Conservation (phyloP, 2,797 vertebrate genomes). For the Peromyscus melanophrys region DNA sequence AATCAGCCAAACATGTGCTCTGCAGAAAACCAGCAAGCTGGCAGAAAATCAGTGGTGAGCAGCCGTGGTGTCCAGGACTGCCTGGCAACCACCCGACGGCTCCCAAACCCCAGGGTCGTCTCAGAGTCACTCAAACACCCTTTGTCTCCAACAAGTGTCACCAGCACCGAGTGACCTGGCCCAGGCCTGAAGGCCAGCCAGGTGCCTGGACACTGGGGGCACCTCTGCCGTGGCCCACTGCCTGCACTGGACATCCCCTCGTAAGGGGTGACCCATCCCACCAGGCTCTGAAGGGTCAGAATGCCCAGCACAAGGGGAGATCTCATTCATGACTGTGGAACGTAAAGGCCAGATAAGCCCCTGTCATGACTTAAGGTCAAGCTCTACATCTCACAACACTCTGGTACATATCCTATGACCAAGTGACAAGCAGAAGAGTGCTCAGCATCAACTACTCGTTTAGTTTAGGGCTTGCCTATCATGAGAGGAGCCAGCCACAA, state of each 20-base stretch:
- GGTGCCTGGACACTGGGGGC: neutral
- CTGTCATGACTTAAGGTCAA: neutral
- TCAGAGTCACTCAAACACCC: constrained; percentile 13
- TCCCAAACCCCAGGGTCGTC: constrained; percentile 6
- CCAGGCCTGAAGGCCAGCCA: neutral
- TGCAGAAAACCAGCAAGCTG: neutral
- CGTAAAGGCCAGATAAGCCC: neutral
- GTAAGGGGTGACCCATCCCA: neutral
- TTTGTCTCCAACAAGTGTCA: neutral
- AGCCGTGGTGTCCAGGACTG: neutral
- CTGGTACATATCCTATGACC: neutral
- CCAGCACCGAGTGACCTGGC: neutral
- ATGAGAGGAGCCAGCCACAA: neutral
- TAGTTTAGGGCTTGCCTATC: neutral
- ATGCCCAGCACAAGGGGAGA: neutral
- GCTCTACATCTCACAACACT: neutral
- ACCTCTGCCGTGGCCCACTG: neutral
- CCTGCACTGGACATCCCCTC: neutral
- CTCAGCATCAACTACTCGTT: neutral
- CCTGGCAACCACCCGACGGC: neutral
- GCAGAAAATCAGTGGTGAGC: neutral
- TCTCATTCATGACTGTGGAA: neutral
- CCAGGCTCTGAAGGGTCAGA: neutral
- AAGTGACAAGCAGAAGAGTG: neutral
- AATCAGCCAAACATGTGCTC: neutral